phyloP scores from a whole-genome alignment of 2,797 vertebrate species.

The Vireo griseus region DNA sequence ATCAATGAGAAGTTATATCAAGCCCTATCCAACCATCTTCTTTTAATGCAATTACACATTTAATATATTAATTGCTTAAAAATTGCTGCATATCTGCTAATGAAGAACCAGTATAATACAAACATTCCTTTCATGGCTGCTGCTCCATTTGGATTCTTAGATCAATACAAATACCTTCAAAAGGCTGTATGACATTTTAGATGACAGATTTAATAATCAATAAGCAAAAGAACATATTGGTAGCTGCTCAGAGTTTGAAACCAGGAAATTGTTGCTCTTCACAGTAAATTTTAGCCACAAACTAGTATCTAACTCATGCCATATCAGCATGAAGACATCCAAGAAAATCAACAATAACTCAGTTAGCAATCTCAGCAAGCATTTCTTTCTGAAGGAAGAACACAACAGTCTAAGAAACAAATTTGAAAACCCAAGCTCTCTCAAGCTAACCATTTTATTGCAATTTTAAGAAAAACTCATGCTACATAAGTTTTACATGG shows the following conservation, averaged over 20 bases:
- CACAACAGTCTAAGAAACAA: not conserved
- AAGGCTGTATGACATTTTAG: not conserved
- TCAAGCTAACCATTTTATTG: not conserved
- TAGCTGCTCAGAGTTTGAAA: not conserved
- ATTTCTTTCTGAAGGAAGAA: not conserved
- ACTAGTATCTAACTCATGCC: not conserved
- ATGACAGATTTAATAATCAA: not conserved
- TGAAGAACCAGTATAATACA: not conserved
- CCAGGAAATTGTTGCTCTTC: not conserved
- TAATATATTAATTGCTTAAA: not conserved
- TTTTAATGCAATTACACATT: not conserved
- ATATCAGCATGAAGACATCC: not conserved
- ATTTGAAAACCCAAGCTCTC: not conserved
- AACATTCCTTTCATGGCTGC: not conserved
- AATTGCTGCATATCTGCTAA: not conserved
- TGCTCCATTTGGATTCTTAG: not conserved
- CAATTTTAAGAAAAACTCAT: not conserved
- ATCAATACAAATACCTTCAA: not conserved
- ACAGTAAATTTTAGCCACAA: not conserved
- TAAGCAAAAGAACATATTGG: not conserved
- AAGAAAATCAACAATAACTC: not conserved
- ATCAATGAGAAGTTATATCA: not conserved
- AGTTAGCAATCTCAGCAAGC: not conserved
- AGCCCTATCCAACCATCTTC: not conserved
- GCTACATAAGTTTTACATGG: rapidly evolving